Base-by-base conservation (phyloP, 2,888 invertebrate species). In the Drosophila infuscata region DNA sequence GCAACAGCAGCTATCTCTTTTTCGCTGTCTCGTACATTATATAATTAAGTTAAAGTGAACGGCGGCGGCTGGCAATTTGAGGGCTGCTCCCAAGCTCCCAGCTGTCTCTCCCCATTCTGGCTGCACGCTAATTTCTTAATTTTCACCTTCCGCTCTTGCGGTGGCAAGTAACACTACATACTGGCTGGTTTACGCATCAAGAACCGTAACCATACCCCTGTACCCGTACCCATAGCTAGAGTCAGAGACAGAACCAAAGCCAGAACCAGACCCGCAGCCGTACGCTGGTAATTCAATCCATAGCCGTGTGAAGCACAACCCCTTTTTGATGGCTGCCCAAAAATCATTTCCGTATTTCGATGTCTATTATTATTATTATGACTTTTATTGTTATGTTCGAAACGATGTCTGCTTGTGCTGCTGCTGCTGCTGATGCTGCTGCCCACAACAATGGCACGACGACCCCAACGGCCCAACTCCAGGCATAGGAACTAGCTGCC, bases 111-210 rank as follows among this genome's bases (percentile, higher is more conserved):
- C 82, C 81, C 70, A 72, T 81, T 68, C 58, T 41, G 48, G 56
- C 66, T 71, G 70, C 33, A 70, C 75, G 79, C 79, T 91, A 91
- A 91, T 91, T 91, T 91, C 91, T 91, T 91, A 91, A 91, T 91
- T 91, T 91, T 81, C 85, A 91, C 91, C 91, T 91, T 91, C 91
- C 91, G 91, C 85, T 91, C 73, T 74, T 80, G 71, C 60, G 69
- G 79, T 82, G 66, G 63, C 58, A 67, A 69, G 33, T 35, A 62
- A 63, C 60, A 58, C 57, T 29, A 36, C 58, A 30, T 57, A 48
- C 52, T 48, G 48, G 35, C 53, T 49, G 29, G 17, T 15, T 29
- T 30, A 20, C n/a, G 57, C 57, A 41, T 38, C 57, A 29, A 49
- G 49, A 15, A 11, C 30, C 51, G 12, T 30, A 30, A 30, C 51